These are phyloP conservation scores for Pituophis catenifer DNA, from an alignment of 2,113 vertebrate genomes.

Conservation along the genomic window DNA sequence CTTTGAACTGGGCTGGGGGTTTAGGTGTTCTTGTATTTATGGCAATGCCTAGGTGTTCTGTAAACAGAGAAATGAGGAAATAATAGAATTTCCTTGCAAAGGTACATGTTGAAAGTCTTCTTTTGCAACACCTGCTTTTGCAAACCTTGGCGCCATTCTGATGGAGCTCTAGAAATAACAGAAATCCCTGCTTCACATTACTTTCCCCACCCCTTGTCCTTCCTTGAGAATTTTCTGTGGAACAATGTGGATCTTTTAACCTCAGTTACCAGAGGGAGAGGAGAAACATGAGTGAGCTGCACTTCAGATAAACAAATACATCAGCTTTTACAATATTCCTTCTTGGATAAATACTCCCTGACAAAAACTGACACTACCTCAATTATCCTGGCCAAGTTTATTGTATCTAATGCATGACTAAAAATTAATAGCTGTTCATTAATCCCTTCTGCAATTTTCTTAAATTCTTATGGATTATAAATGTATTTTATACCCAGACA, in stretches of 20 bases:
- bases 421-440: neutral
- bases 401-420: neutral
- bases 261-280: neutral
- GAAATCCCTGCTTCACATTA: neutral
- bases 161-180: neutral
- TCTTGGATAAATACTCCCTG: neutral
- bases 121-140: neutral
- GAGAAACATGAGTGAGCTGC: neutral
- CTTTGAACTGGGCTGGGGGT: neutral
- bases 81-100: neutral
- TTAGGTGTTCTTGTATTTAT: neutral
- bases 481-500: neutral
- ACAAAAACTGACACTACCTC: neutral
- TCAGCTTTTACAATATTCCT: neutral
- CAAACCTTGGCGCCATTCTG: neutral
- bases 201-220: neutral
- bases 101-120: neutral
- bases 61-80: neutral
- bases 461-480: neutral
- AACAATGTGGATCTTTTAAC: neutral
- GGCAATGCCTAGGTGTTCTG: neutral
- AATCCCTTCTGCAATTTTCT: neutral
- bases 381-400: neutral
- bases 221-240: neutral
- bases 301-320: neutral